Evolutionary conservation across 2,113 vertebrate genomes (phyloP).

Genomic region (Phrynosoma platyrhinos): DNA sequence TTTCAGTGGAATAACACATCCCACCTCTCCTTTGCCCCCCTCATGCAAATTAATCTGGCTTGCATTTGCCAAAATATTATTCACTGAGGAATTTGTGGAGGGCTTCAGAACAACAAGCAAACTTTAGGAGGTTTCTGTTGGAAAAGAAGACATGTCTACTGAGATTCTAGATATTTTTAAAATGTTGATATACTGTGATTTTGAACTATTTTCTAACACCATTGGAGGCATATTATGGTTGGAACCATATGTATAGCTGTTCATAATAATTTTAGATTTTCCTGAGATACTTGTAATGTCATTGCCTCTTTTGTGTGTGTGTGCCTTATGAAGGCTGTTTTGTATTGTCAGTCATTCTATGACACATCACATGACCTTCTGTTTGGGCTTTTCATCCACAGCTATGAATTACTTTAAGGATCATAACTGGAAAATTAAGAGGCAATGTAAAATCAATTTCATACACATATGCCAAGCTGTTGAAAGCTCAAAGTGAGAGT

Average conservation of each 20-base stretch:
- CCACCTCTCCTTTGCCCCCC: neutral
- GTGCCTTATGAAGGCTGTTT: neutral
- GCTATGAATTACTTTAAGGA: conserved; percentile 21
- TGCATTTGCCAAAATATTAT: neutral
- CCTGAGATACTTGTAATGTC: neutral
- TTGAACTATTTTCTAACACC: neutral
- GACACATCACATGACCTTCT: conserved; percentile 5
- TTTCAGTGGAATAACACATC: conserved; percentile 5
- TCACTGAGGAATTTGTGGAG: neutral
- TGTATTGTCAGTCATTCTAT: neutral
- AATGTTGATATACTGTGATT: neutral
- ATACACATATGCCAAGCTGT: neutral
- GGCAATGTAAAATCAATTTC: neutral
- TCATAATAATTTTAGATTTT: neutral
- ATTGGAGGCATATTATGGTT: neutral
- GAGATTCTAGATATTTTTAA: conserved; percentile 4
- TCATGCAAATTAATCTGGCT: neutral
- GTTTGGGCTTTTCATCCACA: neutral
- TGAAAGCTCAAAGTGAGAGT: neutral
- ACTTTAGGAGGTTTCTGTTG: neutral
- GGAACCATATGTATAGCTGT: neutral
- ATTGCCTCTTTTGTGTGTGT: neutral
- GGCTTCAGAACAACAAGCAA: too few species aligned
- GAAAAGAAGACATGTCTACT: neutral
- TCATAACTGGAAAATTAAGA: neutral